phyloP scores from a whole-genome alignment of 1,140 invertebrate species.

The Neuroterus valhalla region DNA sequence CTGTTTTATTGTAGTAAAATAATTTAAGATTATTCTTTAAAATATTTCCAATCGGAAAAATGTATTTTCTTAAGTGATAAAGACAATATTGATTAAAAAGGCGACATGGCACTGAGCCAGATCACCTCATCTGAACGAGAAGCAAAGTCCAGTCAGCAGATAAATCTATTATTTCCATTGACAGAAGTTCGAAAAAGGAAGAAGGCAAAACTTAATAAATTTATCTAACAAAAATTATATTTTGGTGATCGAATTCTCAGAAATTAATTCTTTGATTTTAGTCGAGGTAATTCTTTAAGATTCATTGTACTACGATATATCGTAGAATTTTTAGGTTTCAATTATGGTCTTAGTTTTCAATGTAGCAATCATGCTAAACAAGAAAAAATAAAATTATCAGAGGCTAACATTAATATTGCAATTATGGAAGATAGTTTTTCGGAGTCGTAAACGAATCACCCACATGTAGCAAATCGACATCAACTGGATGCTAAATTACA shows the following conservation, averaged over 20 bases:
- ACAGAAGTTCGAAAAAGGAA: not conserved
- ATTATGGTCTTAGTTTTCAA: not conserved
- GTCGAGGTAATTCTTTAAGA: too few species aligned
- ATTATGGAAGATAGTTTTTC: not conserved
- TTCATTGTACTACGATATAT: too few species aligned
- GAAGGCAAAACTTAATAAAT: not conserved
- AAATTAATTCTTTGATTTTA: not conserved
- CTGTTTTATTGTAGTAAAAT: too few species aligned
- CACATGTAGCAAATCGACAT: not conserved
- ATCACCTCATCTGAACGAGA: constrained; percentile 18
- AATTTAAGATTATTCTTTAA: too few species aligned
- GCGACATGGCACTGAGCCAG: constrained; percentile 2
- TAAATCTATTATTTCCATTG: constrained; percentile 25
- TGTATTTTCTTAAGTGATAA: not conserved
- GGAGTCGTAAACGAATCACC: not conserved
- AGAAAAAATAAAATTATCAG: not conserved
- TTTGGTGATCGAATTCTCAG: not conserved
- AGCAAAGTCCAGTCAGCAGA: constrained; percentile 10
- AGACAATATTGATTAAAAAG: not conserved
- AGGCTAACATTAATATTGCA: constrained; percentile 5
- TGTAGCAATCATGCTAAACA: not conserved
- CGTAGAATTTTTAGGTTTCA: too few species aligned
- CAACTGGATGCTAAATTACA: not conserved
- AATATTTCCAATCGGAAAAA: not conserved
- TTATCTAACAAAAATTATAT: not conserved